These are phyloP conservation scores for Typhlichthys subterraneus DNA, from an alignment of 2,797 vertebrate species.

Conservation along the genomic window DNA sequence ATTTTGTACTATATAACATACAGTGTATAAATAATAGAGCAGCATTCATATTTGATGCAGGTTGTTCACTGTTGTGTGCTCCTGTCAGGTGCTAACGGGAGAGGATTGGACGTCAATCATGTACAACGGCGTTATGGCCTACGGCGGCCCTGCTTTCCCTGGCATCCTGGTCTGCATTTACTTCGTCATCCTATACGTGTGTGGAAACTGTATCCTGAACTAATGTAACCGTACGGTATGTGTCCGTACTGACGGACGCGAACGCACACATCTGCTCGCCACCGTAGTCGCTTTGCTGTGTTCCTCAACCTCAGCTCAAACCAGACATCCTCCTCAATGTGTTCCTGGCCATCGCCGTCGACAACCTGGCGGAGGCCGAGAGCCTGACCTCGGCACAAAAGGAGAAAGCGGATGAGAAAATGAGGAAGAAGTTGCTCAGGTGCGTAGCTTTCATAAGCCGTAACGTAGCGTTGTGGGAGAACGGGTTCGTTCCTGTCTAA, in stretches of 20 bases:
- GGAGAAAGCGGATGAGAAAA: conserved; percentile 90
- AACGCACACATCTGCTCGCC: no score
- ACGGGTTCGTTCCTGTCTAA: neutral
- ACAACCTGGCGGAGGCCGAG: conserved; percentile 95
- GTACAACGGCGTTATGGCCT: conserved; percentile 95
- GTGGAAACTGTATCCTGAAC: conserved; percentile 96
- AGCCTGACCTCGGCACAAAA: conserved; percentile 94
- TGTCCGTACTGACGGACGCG: neutral
- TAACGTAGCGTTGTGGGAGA: neutral
- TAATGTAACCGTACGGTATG: neutral
- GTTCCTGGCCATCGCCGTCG: conserved; percentile 96
- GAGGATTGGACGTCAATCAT: conserved; percentile 96
- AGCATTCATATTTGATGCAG: neutral
- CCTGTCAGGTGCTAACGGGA: conserved; percentile 88
- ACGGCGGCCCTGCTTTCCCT: conserved; percentile 88
- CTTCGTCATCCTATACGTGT: conserved; percentile 92
- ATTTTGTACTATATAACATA: neutral
- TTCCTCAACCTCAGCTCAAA: conserved; percentile 60
- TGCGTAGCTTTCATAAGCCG: conserved; percentile 39
- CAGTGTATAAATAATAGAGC: neutral
- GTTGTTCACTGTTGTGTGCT: neutral
- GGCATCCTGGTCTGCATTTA: conserved; percentile 95
- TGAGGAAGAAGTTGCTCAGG: conserved; percentile 86
- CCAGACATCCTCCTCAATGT: conserved; percentile 97
- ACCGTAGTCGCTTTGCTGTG: neutral